Percentiles rank a stretch among this genome's conserved stretches.
phyloP scores from a whole-genome alignment of 2,797 vertebrate species.

The Pogonophryne albipinna region DNA sequence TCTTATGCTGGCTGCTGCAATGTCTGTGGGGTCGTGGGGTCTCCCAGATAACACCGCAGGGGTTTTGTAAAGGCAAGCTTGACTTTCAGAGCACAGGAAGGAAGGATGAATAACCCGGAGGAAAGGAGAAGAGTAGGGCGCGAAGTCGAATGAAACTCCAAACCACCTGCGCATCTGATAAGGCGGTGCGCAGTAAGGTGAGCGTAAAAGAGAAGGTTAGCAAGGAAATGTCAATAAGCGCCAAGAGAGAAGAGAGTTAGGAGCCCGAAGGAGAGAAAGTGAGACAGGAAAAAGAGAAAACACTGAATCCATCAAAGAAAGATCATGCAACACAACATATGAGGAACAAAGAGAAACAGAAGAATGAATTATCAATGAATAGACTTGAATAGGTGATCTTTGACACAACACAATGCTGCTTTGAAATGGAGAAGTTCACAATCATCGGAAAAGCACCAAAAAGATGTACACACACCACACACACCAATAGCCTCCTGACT shows the following conservation, averaged over 20 bases:
- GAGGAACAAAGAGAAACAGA: constrained; percentile 59
- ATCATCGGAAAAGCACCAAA: constrained; percentile 69
- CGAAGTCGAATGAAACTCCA: constrained; percentile 88
- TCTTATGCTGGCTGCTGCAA: constrained; percentile 64
- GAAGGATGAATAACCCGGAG: constrained; percentile 86
- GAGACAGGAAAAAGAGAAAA: constrained; percentile 47
- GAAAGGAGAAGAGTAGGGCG: constrained; percentile 82
- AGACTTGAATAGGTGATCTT: constrained; percentile 76
- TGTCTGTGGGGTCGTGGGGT: constrained; percentile 86
- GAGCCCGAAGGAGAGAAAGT: constrained; percentile 51
- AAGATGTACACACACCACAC: constrained; percentile 69
- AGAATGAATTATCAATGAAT: constrained; percentile 76
- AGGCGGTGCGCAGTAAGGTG: constrained; percentile 83
- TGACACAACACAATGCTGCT: constrained; percentile 74
- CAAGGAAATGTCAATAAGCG: constrained; percentile 82
- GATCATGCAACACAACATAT: constrained; percentile 59
- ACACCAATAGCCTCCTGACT: constrained; percentile 64
- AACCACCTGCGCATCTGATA: constrained; percentile 91
- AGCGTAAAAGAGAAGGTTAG: constrained; percentile 86
- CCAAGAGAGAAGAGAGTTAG: constrained; percentile 71
- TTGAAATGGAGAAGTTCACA: constrained; percentile 80
- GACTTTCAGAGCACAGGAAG: constrained; percentile 93
- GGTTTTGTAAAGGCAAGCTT: constrained; percentile 91
- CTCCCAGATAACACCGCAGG: constrained; percentile 87
- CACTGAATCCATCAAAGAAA: constrained; percentile 61